These are phyloP conservation scores for Euproctis similis DNA, from an alignment of 2,888 invertebrate genomes.

Conservation along the genomic window DNA sequence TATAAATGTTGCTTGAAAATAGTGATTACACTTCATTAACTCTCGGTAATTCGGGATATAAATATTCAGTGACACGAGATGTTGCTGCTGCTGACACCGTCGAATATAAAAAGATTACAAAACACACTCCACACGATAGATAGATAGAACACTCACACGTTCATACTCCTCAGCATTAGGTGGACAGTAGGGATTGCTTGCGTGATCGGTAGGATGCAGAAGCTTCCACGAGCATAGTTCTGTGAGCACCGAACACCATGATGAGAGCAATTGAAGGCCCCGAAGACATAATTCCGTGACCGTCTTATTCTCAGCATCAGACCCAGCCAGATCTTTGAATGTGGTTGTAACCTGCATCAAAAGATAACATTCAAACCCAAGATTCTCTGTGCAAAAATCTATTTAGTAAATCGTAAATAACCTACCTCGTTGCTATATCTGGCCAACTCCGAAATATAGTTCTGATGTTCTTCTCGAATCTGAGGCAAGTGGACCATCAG, in stretches of 20 bases:
- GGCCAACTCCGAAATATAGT: conserved; percentile 96
- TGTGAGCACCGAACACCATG: conserved; percentile 98
- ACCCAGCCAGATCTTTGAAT: conserved; percentile 90
- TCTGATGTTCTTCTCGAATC: conserved; percentile 96
- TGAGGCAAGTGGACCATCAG: conserved; percentile 95
- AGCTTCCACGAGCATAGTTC: conserved; percentile 99
- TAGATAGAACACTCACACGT: conserved; percentile 81
- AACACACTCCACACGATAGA: too few species aligned
- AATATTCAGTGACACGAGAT: too few species aligned
- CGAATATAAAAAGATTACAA: too few species aligned
- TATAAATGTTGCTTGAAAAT: too few species aligned
- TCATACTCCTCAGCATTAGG: conserved; percentile 98
- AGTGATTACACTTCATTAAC: too few species aligned
- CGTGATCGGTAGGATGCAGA: conserved; percentile 97
- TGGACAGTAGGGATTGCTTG: conserved; percentile 95
- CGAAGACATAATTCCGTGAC: conserved; percentile 93
- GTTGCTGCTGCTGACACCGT: too few species aligned
- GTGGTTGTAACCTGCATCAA: conserved; percentile 91
- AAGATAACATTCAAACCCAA: not conserved
- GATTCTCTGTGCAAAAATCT: too few species aligned
- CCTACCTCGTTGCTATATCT: conserved; percentile 86
- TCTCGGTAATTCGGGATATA: too few species aligned
- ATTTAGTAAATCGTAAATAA: too few species aligned
- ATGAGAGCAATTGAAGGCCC: conserved; percentile 93
- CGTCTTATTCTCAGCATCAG: conserved; percentile 92